Base-by-base conservation (phyloP, 2,113 vertebrate genomes). In the Poecilia latipinna region DNA sequence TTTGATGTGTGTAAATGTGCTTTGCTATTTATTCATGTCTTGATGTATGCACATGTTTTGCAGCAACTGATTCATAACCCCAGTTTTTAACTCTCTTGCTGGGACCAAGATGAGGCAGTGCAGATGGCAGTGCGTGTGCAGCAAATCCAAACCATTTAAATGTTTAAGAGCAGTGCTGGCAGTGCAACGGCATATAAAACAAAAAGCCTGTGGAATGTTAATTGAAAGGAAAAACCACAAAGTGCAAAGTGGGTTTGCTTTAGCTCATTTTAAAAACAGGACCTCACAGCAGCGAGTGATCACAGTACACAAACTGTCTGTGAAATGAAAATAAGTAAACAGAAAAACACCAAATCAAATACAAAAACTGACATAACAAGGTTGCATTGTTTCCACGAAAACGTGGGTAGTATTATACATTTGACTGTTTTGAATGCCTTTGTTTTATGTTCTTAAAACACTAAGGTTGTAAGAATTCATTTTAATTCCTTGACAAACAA, bases 1-100 rank as follows among this genome's bases (percentile, higher is more conserved):
- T 74, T 75, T 54, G 57, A 24, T 76, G 70, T 71, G 60, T 19
- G 29, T 71, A 61, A 69, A 31, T 35, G 19, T 70, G 60, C 19
- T 12, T 33, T 24, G 68, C 28, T 35, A 13, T 60, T 67, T 70
- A 51, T 26, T 65, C 57, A 72, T 33, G 13, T 61, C 51, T 24
- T 73, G 13, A 69, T 79, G 11, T 67, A 68, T 22, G 22, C 61
- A 51, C 42, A 12, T 54, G 19, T 70, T 62, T 28, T 13, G 7
- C 12, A 42, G 51, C 70, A 72, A 65, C 28, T 74, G 60, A 33
- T 54, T 32, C 42, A 63, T 65, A 31, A 72, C 12, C 31, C 4
- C 0, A 15, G 35, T 51, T 29, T 37, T 48, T 33, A 54, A 28
- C 6, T 37, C 26, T 32, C 29, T 42, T 29, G 35, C 12, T 3